phyloP scores from a whole-genome alignment of 2,888 invertebrate genomes.

The Leptinotarsa rubiginosa region DNA sequence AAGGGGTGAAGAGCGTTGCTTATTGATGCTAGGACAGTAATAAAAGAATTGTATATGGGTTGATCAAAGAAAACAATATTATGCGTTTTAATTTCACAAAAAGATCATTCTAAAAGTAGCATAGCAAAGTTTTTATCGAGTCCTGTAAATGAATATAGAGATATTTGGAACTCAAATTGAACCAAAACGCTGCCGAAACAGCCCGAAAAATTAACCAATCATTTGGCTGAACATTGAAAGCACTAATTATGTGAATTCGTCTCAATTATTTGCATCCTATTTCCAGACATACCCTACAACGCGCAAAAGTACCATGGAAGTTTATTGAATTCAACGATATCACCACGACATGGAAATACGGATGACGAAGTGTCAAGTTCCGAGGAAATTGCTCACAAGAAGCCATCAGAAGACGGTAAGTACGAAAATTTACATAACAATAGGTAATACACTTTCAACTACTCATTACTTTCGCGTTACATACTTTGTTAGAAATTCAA shows the following conservation, averaged over 20 bases:
- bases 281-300: conserved; percentile 53
- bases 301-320: conserved; percentile 38
- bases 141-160: too few relatives aligned
- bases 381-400: conserved; percentile 71
- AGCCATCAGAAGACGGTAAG: conserved; percentile 43
- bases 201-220: neutral
- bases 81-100: too few relatives aligned
- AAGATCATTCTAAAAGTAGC: too few relatives aligned
- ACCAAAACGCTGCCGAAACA: too few relatives aligned
- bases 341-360: conserved; percentile 65
- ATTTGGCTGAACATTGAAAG: neutral
- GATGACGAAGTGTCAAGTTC: conserved; percentile 84
- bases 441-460: neutral
- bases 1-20: too few relatives aligned
- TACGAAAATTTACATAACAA: neutral
- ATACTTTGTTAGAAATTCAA: neutral
- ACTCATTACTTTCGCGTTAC: neutral
- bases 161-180: too few relatives aligned
- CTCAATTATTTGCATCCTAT: conserved; percentile 3
- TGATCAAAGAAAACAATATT: too few relatives aligned
- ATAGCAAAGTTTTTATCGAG: too few relatives aligned
- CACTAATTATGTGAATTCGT: neutral
- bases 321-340: conserved; percentile 35
- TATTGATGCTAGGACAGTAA: too few relatives aligned
- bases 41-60: too few relatives aligned